Base-by-base conservation (phyloP, 2,113 vertebrate genomes). In the Cebidichthys violaceus region DNA sequence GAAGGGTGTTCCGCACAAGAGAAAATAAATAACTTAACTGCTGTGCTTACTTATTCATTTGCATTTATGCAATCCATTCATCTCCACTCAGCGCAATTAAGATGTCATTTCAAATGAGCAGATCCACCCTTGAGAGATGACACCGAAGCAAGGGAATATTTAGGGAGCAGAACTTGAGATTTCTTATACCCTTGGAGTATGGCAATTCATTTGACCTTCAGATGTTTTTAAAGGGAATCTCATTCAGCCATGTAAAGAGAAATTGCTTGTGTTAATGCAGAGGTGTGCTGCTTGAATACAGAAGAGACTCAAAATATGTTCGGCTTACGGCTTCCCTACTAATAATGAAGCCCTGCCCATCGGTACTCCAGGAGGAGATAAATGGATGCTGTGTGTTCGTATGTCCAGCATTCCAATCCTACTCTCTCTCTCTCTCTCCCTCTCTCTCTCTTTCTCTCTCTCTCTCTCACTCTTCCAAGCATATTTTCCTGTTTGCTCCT, bases 241-340 rank as follows among this genome's bases (percentile, higher is more conserved):
- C 90, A 91, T 89, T 92, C 88, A 94, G 82, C 88, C 87, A 92
- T 93, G 88, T 90, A 83, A 89, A 92, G 90, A 93, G 92, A 92
- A 91, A 93, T 92, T 86, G 77, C 84, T 90, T 87, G 84, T 92
- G 89, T 91, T 94, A 90, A 92, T 92, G 84, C 77, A 75, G 82
- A 89, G 82, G 33, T 82, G 82, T 86, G 90, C 85, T 3, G 73
- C 84, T 72, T 89, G 84, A 91, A 92, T 93, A 93, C 83, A 83
- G 88, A 94, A 55, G 68, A 87, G 83, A 70, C 47, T 74, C 73
- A 61, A 84, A 92, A 87, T 89, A 90, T 82, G 88, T 77, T 89
- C 35, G 37, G 83, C 76, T 92, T 88, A 66, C 54, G 75, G 85
- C 41, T 77, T 79, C 70, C 68, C 59, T 80, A 65, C 84, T 88